Evolutionary conservation across 2,113 vertebrate genomes (phyloP), one percentile per base, ranked within the genome.

Genomic region (Pleuronectes platessa): DNA sequence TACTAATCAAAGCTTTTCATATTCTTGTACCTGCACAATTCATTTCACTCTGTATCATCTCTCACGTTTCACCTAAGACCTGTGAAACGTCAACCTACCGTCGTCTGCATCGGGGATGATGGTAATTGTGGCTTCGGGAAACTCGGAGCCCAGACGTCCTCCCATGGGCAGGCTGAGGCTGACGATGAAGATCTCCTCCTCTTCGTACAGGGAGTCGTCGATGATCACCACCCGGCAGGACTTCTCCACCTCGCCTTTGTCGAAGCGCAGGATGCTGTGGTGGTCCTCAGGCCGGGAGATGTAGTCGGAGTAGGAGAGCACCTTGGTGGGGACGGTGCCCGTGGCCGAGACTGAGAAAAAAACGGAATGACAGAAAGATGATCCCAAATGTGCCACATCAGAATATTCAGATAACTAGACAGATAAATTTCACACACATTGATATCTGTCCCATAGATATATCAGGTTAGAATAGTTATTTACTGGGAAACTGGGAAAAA

Each of bases 261-360:
- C 96, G 53, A 99, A 99, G 47, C 95, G 96, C n/a, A 99, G 72
- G n/a, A 98, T 5, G 20, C 97, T 97, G 93, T 86, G 95, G 90
- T 98, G 97, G 75, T 98, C 96, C 86, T 99, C 97, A 0, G 96
- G 94, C 65, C 97, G 92, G 63, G 97, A 97, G 90, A 99, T 98
- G 93, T 98, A 99, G 91, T 99, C 97, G 0, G 97, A 98, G 87
- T 97, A 99, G 65, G 97, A 99, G 55, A 99, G 93, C 5, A 99
- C 97, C 0, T 93, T 95, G 20, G 94, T 95, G 31, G 96, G 97
- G 71, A 95, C 81, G 0, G 97, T 99, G 77, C 97, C 97, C 7
- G 94, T 94, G 35, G 97, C 97, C 1, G 96, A 94, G 67, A 94
- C 97, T 99, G 85, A 42, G 42, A 68, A 63, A 69, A 68, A 63